Conservation (phyloP, 2,113 vertebrate genomes). For the Vireo altiloquus region DNA sequence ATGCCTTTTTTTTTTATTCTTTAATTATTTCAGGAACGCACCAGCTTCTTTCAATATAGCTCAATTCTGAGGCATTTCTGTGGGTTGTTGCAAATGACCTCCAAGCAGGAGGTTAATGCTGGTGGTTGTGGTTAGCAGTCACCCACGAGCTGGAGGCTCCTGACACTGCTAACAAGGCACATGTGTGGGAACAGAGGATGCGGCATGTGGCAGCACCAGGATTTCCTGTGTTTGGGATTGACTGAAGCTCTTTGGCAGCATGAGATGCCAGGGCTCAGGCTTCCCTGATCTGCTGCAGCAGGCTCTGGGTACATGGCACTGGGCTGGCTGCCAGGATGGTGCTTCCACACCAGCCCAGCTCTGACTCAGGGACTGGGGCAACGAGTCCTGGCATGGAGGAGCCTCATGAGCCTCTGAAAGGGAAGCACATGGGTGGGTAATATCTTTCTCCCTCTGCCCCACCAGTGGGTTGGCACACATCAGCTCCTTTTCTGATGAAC, state of each 20-base stretch:
- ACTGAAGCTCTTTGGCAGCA: not conserved
- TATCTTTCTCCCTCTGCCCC: not conserved
- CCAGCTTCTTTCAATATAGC: constrained; percentile 31
- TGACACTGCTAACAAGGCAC: constrained; percentile 49
- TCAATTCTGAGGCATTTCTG: constrained; percentile 25
- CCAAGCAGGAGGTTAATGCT: constrained; percentile 53
- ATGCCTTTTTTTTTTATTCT: too few species aligned
- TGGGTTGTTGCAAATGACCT: constrained; percentile 54
- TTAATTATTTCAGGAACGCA: not conserved
- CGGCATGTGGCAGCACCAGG: constrained; percentile 38
- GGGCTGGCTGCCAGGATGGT: not conserved
- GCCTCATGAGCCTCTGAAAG: accelerated
- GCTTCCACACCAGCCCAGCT: not conserved
- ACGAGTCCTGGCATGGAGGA: accelerated
- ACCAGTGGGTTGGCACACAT: accelerated
- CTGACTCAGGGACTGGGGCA: not conserved
- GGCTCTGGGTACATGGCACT: not conserved
- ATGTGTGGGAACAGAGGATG: not conserved
- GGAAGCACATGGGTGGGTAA: not conserved
- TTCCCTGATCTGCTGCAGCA: not conserved
- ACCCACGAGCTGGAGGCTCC: constrained; percentile 56
- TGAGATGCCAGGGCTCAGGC: not conserved
- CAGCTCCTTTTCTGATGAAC: not conserved
- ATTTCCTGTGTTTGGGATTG: not conserved
- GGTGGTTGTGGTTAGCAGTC: constrained; percentile 53